These are phyloP conservation scores for Melangyna quadrimaculata DNA, from an alignment of 2,888 invertebrate species.

Conservation along the genomic window DNA sequence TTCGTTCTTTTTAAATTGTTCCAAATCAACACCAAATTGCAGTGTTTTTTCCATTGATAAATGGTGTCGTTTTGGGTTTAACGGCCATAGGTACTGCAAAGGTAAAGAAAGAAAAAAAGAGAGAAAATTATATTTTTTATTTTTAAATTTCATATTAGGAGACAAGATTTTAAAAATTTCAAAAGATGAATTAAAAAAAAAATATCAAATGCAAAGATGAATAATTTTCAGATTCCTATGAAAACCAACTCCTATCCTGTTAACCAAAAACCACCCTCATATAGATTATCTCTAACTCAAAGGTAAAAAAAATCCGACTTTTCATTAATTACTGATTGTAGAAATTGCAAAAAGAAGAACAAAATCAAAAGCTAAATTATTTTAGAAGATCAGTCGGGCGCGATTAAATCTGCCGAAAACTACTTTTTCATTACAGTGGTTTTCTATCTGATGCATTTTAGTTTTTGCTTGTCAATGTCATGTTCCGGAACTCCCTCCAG, in stretches of 20 bases:
- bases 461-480: too few relatives aligned
- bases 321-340: slow-evolving; percentile 59
- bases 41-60: slow-evolving; percentile 82
- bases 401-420: too few relatives aligned
- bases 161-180: not conserved
- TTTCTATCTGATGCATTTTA: not conserved
- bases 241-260: not conserved
- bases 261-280: too few relatives aligned
- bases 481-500: too few relatives aligned
- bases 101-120: slow-evolving; percentile 24
- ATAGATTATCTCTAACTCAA: too few relatives aligned
- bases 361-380: too few relatives aligned
- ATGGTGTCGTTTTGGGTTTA: slow-evolving; percentile 87
- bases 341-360: not conserved
- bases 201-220: slow-evolving; percentile 37
- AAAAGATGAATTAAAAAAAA: slow-evolving; percentile 17
- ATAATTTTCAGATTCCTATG: slow-evolving; percentile 29
- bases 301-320: slow-evolving; percentile 1
- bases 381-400: slow-evolving; percentile 18
- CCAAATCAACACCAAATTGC: slow-evolving; percentile 80
- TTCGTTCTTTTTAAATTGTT: slow-evolving; percentile 78
- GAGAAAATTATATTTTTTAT: not conserved
- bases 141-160: not conserved
- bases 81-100: slow-evolving; percentile 89
- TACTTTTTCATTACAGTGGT: too few relatives aligned